Percentiles rank a stretch among this genome's conserved stretches.
Evolutionary conservation across 1,140 invertebrate genomes (phyloP).

Genomic region (Drosophila ogumai): DNA sequence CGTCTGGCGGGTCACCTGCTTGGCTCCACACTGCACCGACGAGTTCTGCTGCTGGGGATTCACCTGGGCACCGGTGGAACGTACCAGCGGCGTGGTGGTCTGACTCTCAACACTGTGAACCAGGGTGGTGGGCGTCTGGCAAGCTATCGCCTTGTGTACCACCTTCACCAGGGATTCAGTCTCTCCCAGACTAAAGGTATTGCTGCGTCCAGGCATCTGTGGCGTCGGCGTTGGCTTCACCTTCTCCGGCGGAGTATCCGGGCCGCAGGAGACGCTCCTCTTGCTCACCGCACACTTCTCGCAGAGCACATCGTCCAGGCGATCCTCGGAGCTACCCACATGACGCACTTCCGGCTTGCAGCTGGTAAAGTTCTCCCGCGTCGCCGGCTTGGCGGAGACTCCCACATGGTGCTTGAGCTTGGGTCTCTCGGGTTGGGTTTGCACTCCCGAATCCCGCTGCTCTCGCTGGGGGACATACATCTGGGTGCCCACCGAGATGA

Average conservation of each 20-base stretch:
- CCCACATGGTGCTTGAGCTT: slow-evolving; percentile 58
- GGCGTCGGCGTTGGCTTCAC: slow-evolving; percentile 43
- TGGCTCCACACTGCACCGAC: slow-evolving; percentile 51
- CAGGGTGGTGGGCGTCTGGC: slow-evolving; percentile 51
- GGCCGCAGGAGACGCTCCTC: slow-evolving; percentile 84
- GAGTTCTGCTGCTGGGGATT: slow-evolving; percentile 57
- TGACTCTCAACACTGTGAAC: slow-evolving; percentile 59
- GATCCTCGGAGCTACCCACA: slow-evolving; percentile 85
- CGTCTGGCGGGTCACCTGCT: slow-evolving; percentile 56
- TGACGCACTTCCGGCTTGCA: slow-evolving; percentile 84
- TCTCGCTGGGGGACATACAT: slow-evolving; percentile 74
- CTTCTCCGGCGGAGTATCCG: slow-evolving; percentile 64
- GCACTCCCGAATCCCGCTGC: slow-evolving; percentile 62
- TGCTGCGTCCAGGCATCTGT: slow-evolving; percentile 70
- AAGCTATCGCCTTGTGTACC: slow-evolving; percentile 65
- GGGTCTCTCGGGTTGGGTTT: slow-evolving; percentile 70
- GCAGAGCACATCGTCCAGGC: slow-evolving; percentile 85
- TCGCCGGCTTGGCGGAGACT: slow-evolving; percentile 60
- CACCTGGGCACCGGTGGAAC: slow-evolving; percentile 64
- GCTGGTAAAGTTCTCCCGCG: slow-evolving; percentile 79
- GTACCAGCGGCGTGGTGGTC: slow-evolving; percentile 36
- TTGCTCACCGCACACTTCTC: slow-evolving; percentile 85
- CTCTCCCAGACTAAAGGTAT: slow-evolving; percentile 80
- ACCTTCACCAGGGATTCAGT: slow-evolving; percentile 52
- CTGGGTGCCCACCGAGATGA: slow-evolving; percentile 81